These are phyloP conservation scores for Clinocottus analis DNA, from an alignment of 2,113 vertebrate species.

Conservation along the genomic window DNA sequence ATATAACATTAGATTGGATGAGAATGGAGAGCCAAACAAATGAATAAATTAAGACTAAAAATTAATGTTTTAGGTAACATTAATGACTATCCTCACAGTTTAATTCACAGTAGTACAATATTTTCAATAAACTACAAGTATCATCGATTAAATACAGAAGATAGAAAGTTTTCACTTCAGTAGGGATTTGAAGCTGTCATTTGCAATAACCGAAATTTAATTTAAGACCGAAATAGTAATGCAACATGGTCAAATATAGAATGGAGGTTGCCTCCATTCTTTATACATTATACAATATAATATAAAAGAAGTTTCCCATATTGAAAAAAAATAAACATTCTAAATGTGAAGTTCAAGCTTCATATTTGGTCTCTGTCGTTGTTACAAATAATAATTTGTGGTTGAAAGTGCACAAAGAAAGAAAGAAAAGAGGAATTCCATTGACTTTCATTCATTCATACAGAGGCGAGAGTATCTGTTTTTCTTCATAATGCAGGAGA, in stretches of 20 bases:
- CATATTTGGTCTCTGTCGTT: conserved; percentile 29
- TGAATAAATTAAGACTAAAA: not conserved
- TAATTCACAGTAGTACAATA: conserved; percentile 45
- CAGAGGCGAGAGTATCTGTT: not conserved
- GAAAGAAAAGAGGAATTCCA: not conserved
- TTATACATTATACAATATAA: not conserved
- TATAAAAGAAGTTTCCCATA: not conserved
- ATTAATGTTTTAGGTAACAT: conserved; percentile 8
- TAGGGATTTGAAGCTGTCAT: not conserved
- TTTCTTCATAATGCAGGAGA: conserved; percentile 5
- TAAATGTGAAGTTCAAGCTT: not conserved
- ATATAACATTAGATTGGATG: not conserved
- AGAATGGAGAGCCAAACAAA: not conserved
- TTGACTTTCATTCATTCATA: not conserved
- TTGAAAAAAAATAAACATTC: not conserved
- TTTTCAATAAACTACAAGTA: conserved; percentile 15
- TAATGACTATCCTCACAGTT: not conserved
- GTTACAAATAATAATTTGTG: conserved; percentile 1
- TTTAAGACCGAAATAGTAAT: not conserved
- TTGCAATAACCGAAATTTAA: not conserved
- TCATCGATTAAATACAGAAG: conserved; percentile 30
- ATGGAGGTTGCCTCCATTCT: too few species aligned
- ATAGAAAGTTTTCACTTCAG: conserved; percentile 7
- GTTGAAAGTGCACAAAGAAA: not conserved
- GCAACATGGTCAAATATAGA: not conserved